A percentile compares a stretch with the other conserved stretches of the same genome.
Conservation (phyloP, 2,888 invertebrate genomes). For the Arctia plantaginis region DNA sequence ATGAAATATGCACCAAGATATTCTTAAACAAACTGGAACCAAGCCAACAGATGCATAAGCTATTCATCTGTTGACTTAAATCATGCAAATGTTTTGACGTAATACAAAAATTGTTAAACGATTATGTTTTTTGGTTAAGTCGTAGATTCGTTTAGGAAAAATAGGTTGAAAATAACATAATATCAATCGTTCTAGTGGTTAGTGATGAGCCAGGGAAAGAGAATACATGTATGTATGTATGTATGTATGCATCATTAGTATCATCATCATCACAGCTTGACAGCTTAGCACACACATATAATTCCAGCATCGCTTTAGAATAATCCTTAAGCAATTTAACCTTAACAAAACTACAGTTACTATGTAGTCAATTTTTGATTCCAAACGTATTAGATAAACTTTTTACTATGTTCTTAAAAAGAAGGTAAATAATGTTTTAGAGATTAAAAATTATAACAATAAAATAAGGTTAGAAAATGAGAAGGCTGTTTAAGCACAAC, state of each 20-base stretch:
- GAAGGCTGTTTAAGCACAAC: background rate
- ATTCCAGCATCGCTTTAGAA: too few relatives aligned
- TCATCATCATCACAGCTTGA: too few relatives aligned
- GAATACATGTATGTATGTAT: background rate
- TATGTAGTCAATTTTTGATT: too few relatives aligned
- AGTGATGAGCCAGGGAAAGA: too few relatives aligned
- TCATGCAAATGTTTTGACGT: background rate
- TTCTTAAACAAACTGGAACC: conserved; percentile 14
- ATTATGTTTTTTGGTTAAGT: background rate
- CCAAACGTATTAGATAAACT: too few relatives aligned
- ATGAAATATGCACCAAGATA: conserved; percentile 15
- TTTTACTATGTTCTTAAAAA: too few relatives aligned
- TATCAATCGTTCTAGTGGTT: background rate
- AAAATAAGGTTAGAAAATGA: background rate
- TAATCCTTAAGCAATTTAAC: too few relatives aligned
- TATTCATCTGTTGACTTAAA: background rate
- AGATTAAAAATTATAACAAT: background rate
- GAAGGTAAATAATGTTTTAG: background rate
- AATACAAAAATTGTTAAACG: background rate
- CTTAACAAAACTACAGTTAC: too few relatives aligned
- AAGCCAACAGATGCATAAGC: conserved; percentile 7
- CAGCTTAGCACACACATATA: too few relatives aligned
- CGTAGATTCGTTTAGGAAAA: too few relatives aligned
- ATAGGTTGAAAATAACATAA: too few relatives aligned
- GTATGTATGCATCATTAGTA: background rate